Evolutionary conservation across 2,888 invertebrate species (phyloP).

Genomic region (Epinotia brunnichana): DNA sequence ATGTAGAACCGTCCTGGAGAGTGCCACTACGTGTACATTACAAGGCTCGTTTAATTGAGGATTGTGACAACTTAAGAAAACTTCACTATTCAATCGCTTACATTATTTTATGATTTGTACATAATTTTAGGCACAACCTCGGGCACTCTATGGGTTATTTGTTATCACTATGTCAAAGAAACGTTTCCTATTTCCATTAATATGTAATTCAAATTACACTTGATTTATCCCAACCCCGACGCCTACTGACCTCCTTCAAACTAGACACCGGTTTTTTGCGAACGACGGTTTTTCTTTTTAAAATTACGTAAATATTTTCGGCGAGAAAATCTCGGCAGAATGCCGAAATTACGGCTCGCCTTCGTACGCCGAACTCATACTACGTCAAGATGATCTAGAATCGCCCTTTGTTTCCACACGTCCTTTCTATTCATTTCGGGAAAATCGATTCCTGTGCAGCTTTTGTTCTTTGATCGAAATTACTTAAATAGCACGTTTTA

Average conservation of each 20-base stretch:
- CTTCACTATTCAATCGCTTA: too few relatives aligned
- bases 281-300: slow-evolving; percentile 44
- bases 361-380: slow-evolving; percentile 5
- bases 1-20: too few relatives aligned
- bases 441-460: slow-evolving; percentile 39
- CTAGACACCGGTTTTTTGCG: slow-evolving; percentile 44
- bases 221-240: slow-evolving; percentile 37
- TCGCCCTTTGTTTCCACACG: slow-evolving; percentile 42
- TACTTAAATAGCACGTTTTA: slow-evolving; percentile 36
- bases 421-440: slow-evolving; percentile 40
- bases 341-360: slow-evolving; percentile 50
- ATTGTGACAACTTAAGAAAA: too few relatives aligned
- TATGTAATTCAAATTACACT: slow-evolving; percentile 38
- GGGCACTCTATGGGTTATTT: not conserved
- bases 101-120: too few relatives aligned
- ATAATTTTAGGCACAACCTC: too few relatives aligned
- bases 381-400: slow-evolving; percentile 33
- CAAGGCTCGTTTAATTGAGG: too few relatives aligned
- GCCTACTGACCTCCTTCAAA: slow-evolving; percentile 44
- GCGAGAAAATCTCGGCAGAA: slow-evolving; percentile 50
- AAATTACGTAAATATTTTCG: slow-evolving; percentile 46
- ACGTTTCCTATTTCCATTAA: slow-evolving; percentile 13
- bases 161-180: slow-evolving; percentile 16
- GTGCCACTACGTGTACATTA: too few relatives aligned
- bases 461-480: slow-evolving; percentile 43